Evolutionary conservation across 2,888 invertebrate genomes (phyloP).

Genomic region (Subacronicta megacephala): DNA sequence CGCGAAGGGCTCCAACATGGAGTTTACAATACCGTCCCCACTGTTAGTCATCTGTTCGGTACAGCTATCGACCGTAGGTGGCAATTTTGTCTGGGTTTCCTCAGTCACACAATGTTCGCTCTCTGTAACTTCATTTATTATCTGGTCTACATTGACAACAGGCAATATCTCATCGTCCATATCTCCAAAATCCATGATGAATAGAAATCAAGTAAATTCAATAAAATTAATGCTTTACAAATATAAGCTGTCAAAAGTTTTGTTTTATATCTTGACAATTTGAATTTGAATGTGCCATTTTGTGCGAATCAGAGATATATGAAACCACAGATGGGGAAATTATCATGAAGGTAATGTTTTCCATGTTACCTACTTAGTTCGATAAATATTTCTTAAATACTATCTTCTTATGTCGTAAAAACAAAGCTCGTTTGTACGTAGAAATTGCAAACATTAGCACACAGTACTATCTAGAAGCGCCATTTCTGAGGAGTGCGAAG

Average conservation of each 20-base stretch:
- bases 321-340: neutral
- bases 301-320: neutral
- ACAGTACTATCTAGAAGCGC: too few relatives aligned
- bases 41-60: slow-evolving; percentile 1
- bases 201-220: slow-evolving; percentile 16
- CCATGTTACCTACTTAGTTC: too few relatives aligned
- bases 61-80: neutral
- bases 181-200: slow-evolving; percentile 19
- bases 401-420: too few relatives aligned
- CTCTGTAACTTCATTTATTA: slow-evolving; percentile 7
- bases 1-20: slow-evolving; percentile 16
- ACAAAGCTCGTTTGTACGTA: too few relatives aligned
- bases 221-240: slow-evolving; percentile 18
- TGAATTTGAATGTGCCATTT: neutral
- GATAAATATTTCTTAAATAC: too few relatives aligned
- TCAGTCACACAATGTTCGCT: slow-evolving; percentile 4
- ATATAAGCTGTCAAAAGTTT: slow-evolving; percentile 17
- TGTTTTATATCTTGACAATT: slow-evolving; percentile 8
- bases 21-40: neutral
- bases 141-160: slow-evolving; percentile 3
- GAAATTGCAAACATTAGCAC: too few relatives aligned
- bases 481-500: too few relatives aligned
- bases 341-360: neutral
- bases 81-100: neutral
- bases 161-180: slow-evolving; percentile 34